Base-by-base conservation (phyloP, 2,888 invertebrate species). In the Trichacis sp. region DNA sequence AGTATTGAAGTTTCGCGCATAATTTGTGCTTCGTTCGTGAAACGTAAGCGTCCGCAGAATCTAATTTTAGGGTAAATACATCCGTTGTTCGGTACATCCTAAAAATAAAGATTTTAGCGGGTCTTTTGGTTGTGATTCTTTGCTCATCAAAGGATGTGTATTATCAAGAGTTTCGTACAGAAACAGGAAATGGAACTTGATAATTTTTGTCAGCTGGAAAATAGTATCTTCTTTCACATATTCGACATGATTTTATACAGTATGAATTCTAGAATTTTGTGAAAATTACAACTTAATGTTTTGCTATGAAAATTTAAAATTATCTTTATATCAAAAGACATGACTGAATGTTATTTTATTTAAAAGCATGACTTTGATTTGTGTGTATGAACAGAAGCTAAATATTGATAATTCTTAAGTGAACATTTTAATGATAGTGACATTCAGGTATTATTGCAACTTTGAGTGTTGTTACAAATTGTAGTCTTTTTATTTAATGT, bases 81-180 rank as follows among this genome's bases (percentile, higher is more conserved):
- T 45, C 11, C 50, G 55, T 38, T 20, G 46, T 55, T 50, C 48
- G 38, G 43, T 38, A 24, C 8, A 43, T 43, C 56, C 62, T 62
- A 62, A 62, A 56, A 62, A 62, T 62, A 62, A 36, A 47, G 56
- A 56, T 62, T 62, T 62, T 56, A 62, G 51, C 51, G 38, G 33
- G 29, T 9, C 24, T 61, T 56, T 51, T 53, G 36, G n/a, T n/a
- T n/a, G n/a, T n/a, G n/a, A n/a, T n/a, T n/a, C n/a, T n/a, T n/a
- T n/a, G n/a, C n/a, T n/a, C 40, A 48, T 58, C 29, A 58, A 47
- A 58, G 43, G 38, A 45, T 19, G 38, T 11, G 46, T 45, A 43
- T 43, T 43, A n/a, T 19, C 19, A 43, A 3, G 9, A 19, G n/a
- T n/a, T 5, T n/a, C 11, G 6, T n/a, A n/a, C 24, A 9, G 11